Evolutionary conservation across 2,797 vertebrate species (phyloP).

Genomic region (Cryptoblepharus egeriae): DNA sequence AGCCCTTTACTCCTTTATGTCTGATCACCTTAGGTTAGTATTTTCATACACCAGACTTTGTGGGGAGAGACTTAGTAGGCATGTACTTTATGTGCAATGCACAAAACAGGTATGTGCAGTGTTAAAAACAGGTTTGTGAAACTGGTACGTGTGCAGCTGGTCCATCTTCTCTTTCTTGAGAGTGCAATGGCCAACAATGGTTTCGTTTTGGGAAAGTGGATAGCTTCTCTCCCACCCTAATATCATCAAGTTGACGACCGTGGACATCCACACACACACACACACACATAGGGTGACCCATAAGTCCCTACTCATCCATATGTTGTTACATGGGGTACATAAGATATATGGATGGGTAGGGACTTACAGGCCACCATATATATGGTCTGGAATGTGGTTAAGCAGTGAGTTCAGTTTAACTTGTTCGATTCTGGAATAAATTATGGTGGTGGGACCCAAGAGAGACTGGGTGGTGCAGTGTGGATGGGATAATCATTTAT

Average conservation of each 20-base stretch:
- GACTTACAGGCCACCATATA: too few species aligned
- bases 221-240: neutral
- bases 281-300: too few species aligned
- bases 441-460: too few species aligned
- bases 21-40: neutral
- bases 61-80: accelerated
- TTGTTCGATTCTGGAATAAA: too few species aligned
- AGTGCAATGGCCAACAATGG: neutral
- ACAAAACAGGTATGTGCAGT: neutral
- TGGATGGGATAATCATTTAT: neutral
- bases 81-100: neutral
- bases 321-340: too few species aligned
- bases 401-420: too few species aligned
- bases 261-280: too few species aligned
- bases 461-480: too few species aligned
- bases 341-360: too few species aligned
- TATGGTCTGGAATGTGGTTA: too few species aligned
- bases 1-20: neutral
- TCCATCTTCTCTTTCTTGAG: neutral
- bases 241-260: neutral
- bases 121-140: neutral
- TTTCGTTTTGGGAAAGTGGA: neutral
- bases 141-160: neutral
- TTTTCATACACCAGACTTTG: too few species aligned
- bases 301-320: too few species aligned